Evolutionary conservation across 2,888 invertebrate genomes (phyloP), one percentile per base, ranked within the genome.

Genomic region (Bembecia ichneumoniformis): DNA sequence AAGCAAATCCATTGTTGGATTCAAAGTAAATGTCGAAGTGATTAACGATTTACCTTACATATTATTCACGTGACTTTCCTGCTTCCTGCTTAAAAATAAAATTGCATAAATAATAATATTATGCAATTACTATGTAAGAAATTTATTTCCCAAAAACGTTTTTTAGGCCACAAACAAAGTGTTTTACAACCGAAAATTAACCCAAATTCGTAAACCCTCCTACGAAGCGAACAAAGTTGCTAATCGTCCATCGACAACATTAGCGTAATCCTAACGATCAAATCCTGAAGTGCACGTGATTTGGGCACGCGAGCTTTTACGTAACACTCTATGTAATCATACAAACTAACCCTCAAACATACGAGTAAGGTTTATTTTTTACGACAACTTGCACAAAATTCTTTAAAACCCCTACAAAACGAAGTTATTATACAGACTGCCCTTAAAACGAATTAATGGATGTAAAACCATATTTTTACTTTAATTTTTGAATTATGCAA

Each of bases 291-390:
- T 58, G 58, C 65, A 69, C 65, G 70, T 66, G 60, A 63, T 43
- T 28, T 48, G 52, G 58, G 51, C 71, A 73, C 71, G 69, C 63
- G 52, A 73, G 17, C 49, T 47, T 55, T 67, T 67, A 68, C 66
- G 58, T 66, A 65, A 68, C 60, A 49, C 55, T 57, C 50, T 58
- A 51, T 45, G 49, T 50, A 28, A 28, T 28, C 9, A 28, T 9
- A 28, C 28, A 28, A 28, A 28, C 28, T 28, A 28, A 9, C 28
- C 28, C 28, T 52, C 53, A 59, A 40, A 40, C n/a, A n/a, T 13
- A 36, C 36, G 36, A 20, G 3, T 28, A 28, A 7, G 3, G 1
- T 20, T 20, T 20, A 20, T 17, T 4, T 17, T 17, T 17, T 17
- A 5, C 5, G 20, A 4, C 5, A 20, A 5, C 20, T 20, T 28